phyloP scores from a whole-genome alignment of 2,797 vertebrate genomes.

The Tapirus indicus region DNA sequence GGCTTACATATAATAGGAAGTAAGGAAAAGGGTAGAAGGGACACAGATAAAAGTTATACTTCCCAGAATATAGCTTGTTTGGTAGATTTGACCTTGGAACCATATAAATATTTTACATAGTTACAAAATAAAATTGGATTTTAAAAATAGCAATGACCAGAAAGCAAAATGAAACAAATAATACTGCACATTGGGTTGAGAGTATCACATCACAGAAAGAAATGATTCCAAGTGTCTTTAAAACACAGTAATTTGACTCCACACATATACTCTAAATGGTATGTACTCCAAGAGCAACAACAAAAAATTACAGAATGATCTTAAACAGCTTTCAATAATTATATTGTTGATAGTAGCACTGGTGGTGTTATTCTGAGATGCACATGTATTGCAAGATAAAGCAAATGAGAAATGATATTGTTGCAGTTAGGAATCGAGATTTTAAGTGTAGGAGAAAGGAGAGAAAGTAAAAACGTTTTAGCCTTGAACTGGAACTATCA shows the following conservation, averaged over 20 bases:
- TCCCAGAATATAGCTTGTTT: background rate
- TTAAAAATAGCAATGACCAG: background rate
- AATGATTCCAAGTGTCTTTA: slow-evolving; percentile 17
- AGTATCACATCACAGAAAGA: background rate
- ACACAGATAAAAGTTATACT: background rate
- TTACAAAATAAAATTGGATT: background rate
- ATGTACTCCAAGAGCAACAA: background rate
- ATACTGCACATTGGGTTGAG: background rate
- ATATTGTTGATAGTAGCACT: background rate
- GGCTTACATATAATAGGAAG: background rate
- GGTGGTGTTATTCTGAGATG: background rate
- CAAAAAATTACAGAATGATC: background rate
- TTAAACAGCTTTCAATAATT: background rate
- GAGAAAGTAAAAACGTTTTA: background rate
- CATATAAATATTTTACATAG: background rate
- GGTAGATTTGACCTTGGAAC: background rate
- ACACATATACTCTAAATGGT: background rate
- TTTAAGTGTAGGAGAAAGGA: background rate
- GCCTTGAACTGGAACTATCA: background rate
- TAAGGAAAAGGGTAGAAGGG: background rate
- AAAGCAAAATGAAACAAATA: slow-evolving; percentile 41
- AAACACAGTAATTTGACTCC: background rate
- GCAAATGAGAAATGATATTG: background rate
- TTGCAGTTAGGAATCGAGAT: background rate
- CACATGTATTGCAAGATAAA: background rate